Base-by-base conservation (phyloP, 2,888 invertebrate genomes). In the Liodrosophila aerea region DNA sequence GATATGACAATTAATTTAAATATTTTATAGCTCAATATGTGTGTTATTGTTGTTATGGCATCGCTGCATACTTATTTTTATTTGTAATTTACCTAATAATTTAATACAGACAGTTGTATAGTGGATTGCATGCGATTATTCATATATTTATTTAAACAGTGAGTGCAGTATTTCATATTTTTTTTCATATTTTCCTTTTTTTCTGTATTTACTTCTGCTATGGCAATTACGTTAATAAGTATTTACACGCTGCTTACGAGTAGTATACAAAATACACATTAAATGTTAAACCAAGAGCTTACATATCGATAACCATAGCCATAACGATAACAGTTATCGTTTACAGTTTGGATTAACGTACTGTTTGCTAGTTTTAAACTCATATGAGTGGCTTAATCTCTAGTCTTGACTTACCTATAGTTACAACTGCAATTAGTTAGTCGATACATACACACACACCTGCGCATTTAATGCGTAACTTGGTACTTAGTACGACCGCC, bases 1-100 rank as follows among this genome's bases (percentile, higher is more conserved):
- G 64, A 73, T 71, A 65, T 81, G 67, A 39, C 74, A 77, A 78
- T 76, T 73, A 81, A 76, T 73, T 76, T 65, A 40, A 67, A 67
- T 73, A 67, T 81, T 73, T 76, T 70, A 83, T 61, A 43, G 43
- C 47, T 60, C 36, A 44, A 66, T 57, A 15, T n/a, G 27, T 33
- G 22, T 43, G n/a, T 39, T 27, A 7, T 12, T 29, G 2, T 16
- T 41, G 33, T 31, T 63, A 43, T 40, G 52, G 46, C 11, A n/a
- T n/a, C 47, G 46, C 29, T 43, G 44, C 16, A 44, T 41, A 54
- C 13, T 44, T 43, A 30, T 29, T 15, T 52, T 58, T 57, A 50
- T 45, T 34, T 52, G 5, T 22, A 22, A 22, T 59, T n/a, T 47
- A 58, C 52, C 74, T 77, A 80, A 76, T 77, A 70, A 81, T 63